A percentile compares a stretch with the other conserved stretches of the same genome.
These are phyloP conservation scores for Vidua chalybeata DNA, from an alignment of 2,113 vertebrate genomes.

Conservation along the genomic window DNA sequence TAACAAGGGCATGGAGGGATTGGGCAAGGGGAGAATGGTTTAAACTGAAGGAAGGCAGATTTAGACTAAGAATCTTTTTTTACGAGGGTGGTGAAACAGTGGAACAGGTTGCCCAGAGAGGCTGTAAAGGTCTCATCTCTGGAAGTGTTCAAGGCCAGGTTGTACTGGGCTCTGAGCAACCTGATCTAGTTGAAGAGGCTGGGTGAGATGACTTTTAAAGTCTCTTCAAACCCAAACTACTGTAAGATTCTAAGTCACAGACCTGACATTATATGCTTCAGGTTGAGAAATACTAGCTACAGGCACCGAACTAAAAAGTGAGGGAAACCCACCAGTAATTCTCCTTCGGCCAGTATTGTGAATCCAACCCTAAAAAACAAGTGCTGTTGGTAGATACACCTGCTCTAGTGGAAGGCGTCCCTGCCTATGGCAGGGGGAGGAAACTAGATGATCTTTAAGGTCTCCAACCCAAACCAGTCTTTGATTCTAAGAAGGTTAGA, in stretches of 20 bases:
- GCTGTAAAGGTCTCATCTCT: neutral
- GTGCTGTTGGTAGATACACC: neutral
- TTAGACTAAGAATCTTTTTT: neutral
- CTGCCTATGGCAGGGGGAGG: no score
- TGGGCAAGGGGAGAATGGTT: neutral
- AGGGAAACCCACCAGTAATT: neutral
- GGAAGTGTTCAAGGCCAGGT: neutral
- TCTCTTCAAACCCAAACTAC: neutral
- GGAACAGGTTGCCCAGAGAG: neutral
- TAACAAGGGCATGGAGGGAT: neutral
- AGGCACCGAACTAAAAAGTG: neutral
- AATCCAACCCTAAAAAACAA: neutral
- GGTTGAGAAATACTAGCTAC: neutral
- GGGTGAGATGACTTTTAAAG: neutral
- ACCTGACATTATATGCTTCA: neutral
- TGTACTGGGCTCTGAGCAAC: neutral
- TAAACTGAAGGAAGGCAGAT: neutral
- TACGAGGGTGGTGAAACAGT: neutral
- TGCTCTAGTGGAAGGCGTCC: neutral
- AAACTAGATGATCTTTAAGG: neutral
- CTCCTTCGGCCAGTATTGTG: neutral
- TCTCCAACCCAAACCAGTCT: neutral
- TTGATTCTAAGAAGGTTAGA: neutral
- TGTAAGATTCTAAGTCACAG: neutral
- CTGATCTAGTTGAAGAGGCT: neutral